Base-by-base conservation (phyloP, 2,113 vertebrate genomes). In the Poeciliopsis prolifica region DNA sequence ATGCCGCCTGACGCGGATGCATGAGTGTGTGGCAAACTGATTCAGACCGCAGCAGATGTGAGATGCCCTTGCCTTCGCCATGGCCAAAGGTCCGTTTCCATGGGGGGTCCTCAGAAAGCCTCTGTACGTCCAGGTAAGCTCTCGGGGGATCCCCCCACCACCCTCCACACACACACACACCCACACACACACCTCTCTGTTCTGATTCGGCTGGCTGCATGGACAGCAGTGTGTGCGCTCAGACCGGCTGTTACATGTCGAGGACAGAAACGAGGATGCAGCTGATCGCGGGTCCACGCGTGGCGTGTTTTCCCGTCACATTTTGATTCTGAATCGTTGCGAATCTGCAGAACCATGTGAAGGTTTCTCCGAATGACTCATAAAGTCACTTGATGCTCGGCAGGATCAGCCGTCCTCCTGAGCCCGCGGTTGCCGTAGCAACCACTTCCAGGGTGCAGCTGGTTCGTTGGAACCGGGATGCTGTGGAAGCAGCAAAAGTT, bases 81-180 rank as follows among this genome's bases (percentile, higher is more conserved):
- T 97, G 96, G 96, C 96, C 85, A 95, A 94, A 92, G 93, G 91
- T 92, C 90, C 95, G 92, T 94, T 95, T 92, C 91, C 95, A 88
- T 95, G 95, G 93, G 91, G 95, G 92, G 90, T 96, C 94, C 93
- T 96, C 51, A 95, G 94, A 86, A 96, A 95, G 83, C 94, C 93
- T 87, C 92, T 89, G 80, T 92, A 93, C 90, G 87, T 95, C 82
- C 96, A 97, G 96, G 96, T 97, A 96, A 95, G 95, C 85, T 84
- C 15, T 42, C 13, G 65, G 86, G 73, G 75, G 84, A 80, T 65
- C 79, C 85, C 77, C 44, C 71, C 9, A 1, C 33, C 2, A 0
- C 8, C 35, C 35, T 2, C 35, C 2, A 9, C 35, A 35, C 35
- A 35, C 35, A 35, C 35, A 35, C 35, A 10, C 35, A 12, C 35